Conservation (phyloP, 2,888 invertebrate genomes). For the Drosophila multiciliata region DNA sequence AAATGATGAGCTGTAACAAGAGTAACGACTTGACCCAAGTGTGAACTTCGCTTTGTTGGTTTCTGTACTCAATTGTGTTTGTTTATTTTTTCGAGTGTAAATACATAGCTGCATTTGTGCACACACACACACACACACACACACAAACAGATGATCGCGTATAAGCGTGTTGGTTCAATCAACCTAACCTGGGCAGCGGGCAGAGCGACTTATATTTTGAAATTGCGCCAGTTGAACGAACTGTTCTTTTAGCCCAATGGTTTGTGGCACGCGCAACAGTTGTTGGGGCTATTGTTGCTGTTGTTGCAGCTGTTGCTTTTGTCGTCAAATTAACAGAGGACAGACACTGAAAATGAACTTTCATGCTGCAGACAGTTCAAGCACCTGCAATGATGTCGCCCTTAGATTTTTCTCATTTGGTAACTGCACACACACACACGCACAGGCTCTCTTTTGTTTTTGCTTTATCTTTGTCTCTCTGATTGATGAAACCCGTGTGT, state of each 20-base stretch:
- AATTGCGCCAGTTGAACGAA: slow-evolving; percentile 59
- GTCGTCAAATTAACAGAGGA: slow-evolving; percentile 30
- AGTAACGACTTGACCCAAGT: not conserved
- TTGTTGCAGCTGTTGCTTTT: not conserved
- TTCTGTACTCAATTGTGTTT: not conserved
- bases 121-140: no score
- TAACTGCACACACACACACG: not conserved
- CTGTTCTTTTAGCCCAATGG: slow-evolving; percentile 51
- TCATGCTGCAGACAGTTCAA: slow-evolving; percentile 49
- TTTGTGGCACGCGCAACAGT: slow-evolving; percentile 51
- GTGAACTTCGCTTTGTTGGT: not conserved
- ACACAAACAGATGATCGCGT: not conserved
- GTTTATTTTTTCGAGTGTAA: not conserved
- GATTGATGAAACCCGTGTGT: slow-evolving; percentile 6
- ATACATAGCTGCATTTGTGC: not conserved
- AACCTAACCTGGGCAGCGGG: slow-evolving; percentile 30
- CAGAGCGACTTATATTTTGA: slow-evolving; percentile 52
- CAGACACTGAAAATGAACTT: slow-evolving; percentile 17
- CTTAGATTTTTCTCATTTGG: slow-evolving; percentile 16
- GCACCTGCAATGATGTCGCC: slow-evolving; percentile 41
- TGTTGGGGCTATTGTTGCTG: slow-evolving; percentile 8
- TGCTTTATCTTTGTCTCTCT: not conserved
- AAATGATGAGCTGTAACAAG: not conserved
- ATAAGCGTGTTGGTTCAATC: slow-evolving; percentile 42
- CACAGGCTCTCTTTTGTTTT: not conserved